Evolutionary conservation across 2,888 invertebrate genomes (phyloP), one percentile per base, ranked within the genome.

Genomic region (Seira musarum): DNA sequence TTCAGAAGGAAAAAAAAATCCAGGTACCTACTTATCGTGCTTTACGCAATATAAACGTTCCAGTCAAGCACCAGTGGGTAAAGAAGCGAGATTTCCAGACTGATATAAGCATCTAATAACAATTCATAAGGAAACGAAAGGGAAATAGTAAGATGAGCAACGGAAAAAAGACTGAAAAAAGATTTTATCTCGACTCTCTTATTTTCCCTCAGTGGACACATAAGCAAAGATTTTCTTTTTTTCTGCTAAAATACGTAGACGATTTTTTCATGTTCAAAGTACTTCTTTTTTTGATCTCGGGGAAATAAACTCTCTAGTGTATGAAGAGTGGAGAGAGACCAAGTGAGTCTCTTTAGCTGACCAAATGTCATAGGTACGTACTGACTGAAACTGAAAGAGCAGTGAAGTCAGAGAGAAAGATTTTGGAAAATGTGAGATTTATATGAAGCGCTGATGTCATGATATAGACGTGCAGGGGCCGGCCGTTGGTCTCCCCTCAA

Each of bases 161-260:
- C 19, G 22, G 60, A 60, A 22, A 2, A 13, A 21, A 21, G 22
- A 21, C 19, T 60, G 40, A 13, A 6, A 40, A 40, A 60, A 71
- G 71, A 71, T 78, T 46, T 46, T 71, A 71, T 78, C 78, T 78
- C 24, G 49, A n/a, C 61, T 53, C 22, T 60, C 60, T 22, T 60
- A 60, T 60, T 60, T 17, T 65, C 65, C 61, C 65, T 70, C 57
- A n/a, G 64, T 78, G 71, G 78, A 67, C 65, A 49, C 21, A 40
- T 60, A 60, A 60, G 60, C 60, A 60, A 60, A 60, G 22, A 60
- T 21, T 60, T 60, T 60, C 49, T 49, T n/a, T 49, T 49, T 30
- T 49, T 49, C 17, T 60, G 5, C 22, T 60, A 22, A 8, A 60
- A 60, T 21, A 60, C 6, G 40, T 60, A 60, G 10, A 19, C 60